Conservation (phyloP, 2,113 vertebrate species). For the Oreamnos americanus region DNA sequence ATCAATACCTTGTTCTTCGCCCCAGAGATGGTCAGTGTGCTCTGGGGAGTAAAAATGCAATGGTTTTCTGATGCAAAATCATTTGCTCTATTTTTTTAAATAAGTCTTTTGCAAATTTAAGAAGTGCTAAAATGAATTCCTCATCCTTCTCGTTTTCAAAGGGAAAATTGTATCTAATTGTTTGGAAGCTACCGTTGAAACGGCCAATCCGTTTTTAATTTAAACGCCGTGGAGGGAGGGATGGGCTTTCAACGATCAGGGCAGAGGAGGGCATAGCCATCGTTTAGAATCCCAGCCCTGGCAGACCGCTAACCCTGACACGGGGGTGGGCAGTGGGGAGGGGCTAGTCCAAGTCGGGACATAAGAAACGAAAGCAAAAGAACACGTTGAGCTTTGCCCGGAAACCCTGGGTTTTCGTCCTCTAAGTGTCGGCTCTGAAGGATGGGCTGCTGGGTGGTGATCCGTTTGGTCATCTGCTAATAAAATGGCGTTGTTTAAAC, state of each 20-base stretch:
- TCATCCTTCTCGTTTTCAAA: not conserved
- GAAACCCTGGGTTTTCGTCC: not conserved
- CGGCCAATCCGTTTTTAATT: not conserved
- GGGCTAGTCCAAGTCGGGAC: accelerated
- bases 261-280: not conserved
- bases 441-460: not conserved
- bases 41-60: not conserved
- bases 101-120: not conserved
- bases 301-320: accelerated
- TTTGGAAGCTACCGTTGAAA: not conserved
- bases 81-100: not conserved
- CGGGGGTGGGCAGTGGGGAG: not conserved
- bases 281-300: too few species aligned
- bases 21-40: not conserved
- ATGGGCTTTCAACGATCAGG: not conserved
- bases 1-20: not conserved
- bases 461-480: not conserved
- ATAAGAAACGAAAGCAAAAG: not conserved
- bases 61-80: not conserved
- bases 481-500: not conserved
- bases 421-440: accelerated
- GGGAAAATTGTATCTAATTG: not conserved
- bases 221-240: not conserved
- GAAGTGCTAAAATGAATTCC: not conserved
- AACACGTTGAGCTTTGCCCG: accelerated